Percentiles rank a stretch among this genome's conserved stretches.
Conservation (phyloP, 2,797 vertebrate species). For the Balearica regulorum region DNA sequence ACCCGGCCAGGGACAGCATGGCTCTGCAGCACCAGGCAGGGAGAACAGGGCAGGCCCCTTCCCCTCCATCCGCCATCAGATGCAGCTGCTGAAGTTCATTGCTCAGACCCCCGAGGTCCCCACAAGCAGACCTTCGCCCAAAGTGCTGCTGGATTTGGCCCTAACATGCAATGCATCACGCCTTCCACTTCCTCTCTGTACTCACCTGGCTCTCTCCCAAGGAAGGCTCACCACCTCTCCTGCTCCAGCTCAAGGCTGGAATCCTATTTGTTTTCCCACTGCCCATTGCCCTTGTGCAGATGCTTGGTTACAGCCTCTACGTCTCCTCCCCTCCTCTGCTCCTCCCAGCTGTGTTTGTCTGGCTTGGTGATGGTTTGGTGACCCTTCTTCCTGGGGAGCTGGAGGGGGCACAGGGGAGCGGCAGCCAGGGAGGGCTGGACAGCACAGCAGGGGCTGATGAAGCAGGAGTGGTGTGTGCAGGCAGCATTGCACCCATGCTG, state of each 20-base stretch:
- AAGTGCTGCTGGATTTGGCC: not conserved
- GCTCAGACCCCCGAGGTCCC: fast-evolving
- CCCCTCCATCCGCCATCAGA: not conserved
- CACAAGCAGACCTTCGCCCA: fast-evolving
- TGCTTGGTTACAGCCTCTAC: not conserved
- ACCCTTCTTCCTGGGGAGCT: not conserved
- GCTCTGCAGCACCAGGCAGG: not conserved
- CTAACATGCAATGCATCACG: not conserved
- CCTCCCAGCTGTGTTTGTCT: not conserved
- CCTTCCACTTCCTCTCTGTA: fast-evolving
- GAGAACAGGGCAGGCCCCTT: fast-evolving
- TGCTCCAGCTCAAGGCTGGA: not conserved
- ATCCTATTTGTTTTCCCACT: not conserved
- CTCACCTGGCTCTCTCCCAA: not conserved
- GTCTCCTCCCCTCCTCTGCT: not conserved
- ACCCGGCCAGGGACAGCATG: fast-evolving
- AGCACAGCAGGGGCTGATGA: not conserved
- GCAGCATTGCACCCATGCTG: not conserved
- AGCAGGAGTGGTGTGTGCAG: not conserved
- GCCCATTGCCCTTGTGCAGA: not conserved
- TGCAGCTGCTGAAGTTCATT: not conserved
- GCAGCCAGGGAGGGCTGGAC: not conserved
- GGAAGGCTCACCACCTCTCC: not conserved
- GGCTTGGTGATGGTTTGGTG: not conserved
- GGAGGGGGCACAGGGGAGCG: fast-evolving